Conservation (phyloP, 2,113 vertebrate genomes). For the Quiscalus mexicanus region DNA sequence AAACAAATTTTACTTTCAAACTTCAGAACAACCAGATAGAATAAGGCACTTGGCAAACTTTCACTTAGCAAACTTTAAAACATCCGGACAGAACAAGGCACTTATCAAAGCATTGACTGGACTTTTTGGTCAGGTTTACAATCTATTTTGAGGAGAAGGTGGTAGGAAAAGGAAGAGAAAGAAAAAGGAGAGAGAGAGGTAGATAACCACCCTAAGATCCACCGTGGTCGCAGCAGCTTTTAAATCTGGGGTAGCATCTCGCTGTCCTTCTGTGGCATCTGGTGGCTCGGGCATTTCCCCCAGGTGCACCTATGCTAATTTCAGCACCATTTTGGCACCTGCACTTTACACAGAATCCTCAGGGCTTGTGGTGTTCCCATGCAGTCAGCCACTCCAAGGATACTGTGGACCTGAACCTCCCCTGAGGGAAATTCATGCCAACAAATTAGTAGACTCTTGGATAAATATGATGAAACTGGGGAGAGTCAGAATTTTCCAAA, state of each 20-base stretch:
- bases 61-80: background rate
- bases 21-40: background rate
- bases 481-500: background rate
- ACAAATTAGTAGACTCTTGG: background rate
- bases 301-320: background rate
- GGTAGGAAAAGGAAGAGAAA: background rate
- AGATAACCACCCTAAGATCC: background rate
- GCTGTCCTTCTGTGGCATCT: rapidly evolving
- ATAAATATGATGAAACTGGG: background rate
- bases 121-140: background rate
- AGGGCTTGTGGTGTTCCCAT: background rate
- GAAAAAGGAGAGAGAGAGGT: background rate
- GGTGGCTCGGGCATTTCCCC: background rate
- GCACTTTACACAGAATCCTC: background rate
- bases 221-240: rapidly evolving
- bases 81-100: background rate
- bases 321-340: background rate
- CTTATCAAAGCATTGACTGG: background rate
- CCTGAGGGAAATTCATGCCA: background rate
- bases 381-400: background rate
- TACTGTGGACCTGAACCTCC: background rate
- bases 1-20: background rate
- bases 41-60: background rate
- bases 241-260: background rate
- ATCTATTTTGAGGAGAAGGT: background rate